Evolutionary conservation across 2,888 invertebrate species (phyloP), one percentile per base, ranked within the genome.

Genomic region (Aquatica leii): DNA sequence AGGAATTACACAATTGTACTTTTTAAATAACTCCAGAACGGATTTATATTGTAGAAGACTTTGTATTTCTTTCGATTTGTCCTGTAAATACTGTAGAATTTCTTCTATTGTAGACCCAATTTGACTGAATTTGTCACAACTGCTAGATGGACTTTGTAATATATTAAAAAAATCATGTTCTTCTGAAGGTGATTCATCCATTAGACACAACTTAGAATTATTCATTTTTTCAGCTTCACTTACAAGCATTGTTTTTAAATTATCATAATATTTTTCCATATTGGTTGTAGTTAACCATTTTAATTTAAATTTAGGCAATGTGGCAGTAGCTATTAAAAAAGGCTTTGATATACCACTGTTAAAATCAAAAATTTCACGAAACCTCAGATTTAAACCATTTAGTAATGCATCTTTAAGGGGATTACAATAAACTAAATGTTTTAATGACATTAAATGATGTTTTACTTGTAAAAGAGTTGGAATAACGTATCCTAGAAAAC

Each of bases 391-490:
- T 24, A 24, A 24, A 24, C 24, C 24, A 24, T 24, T 24, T 24
- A 24, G 24, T 24, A 24, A 24, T 24, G 24, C 6, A 24, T 6
- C 24, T 6, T 24, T 24, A 24, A 24, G 24, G 6, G 24, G 6
- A 24, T 24, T 24, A 24, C 24, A 24, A 24, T 43, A 14, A 43
- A 43, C 43, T 18, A 43, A 43, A 43, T 43, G 18, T 9, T 11
- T 43, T 12, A 43, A 14, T 40, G 40, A 40, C n/a, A n/a, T 40
- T 40, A 40, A 14, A 12, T n/a, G 14, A 12, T n/a, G 12, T 40
- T 9, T 53, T 35, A 53, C 9, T 53, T 53, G 53, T 34, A 53
- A 35, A 11, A 53, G 35, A n/a, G 53, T 53, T 15, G 53, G 35
- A 12, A 53, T n/a, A 14, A 53, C 35, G 14, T 35, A 53, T 15